phyloP scores from a whole-genome alignment of 53 echinoderm and acorn worm species.

The Mesocentrotus franciscanus region DNA sequence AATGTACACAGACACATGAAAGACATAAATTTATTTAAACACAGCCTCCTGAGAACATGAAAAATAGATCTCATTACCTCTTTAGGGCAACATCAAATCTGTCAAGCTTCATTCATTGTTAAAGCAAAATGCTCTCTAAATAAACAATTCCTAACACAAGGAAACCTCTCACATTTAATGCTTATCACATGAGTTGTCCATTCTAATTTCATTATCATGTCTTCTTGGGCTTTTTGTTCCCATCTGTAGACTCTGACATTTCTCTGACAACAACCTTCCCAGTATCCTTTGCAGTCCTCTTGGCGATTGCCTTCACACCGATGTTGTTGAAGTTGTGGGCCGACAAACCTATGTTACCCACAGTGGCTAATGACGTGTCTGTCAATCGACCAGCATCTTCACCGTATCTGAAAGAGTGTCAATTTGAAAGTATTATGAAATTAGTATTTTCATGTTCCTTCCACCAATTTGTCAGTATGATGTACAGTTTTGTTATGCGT shows the following conservation, averaged over 20 bases:
- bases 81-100: neutral
- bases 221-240: neutral
- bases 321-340: conserved; percentile 87
- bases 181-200: neutral
- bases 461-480: too few relatives aligned
- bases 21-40: neutral
- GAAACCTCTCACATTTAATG: neutral
- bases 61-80: neutral
- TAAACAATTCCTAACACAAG: too few relatives aligned
- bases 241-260: conserved; percentile 56
- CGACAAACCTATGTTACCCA: conserved; percentile 86
- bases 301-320: conserved; percentile 94
- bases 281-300: conserved; percentile 91
- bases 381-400: conserved; percentile 90
- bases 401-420: conserved; percentile 78
- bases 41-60: neutral
- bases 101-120: neutral
- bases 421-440: neutral
- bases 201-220: neutral
- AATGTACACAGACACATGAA: neutral
- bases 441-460: neutral
- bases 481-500: too few relatives aligned
- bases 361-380: conserved; percentile 84
- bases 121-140: too few relatives aligned
- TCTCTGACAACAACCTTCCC: conserved; percentile 85